Base-by-base conservation (phyloP, 2,113 vertebrate genomes). In the Amphilophus citrinellus region DNA sequence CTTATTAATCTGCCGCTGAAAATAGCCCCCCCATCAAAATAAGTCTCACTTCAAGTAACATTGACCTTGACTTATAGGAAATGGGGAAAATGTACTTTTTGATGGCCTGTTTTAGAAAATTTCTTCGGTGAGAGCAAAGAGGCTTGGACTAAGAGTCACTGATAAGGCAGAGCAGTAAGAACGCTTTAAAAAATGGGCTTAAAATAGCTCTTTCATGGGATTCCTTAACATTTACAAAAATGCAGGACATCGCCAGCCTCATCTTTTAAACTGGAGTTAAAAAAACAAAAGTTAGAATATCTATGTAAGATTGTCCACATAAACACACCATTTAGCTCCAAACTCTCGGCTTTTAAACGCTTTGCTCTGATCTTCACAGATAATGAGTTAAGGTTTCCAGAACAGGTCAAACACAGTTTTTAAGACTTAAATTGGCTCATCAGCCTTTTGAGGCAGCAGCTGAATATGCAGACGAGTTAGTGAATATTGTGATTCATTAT, bases 361-460 rank as follows among this genome's bases (percentile, higher is more conserved):
- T 50, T 50, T 50, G 10, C 3, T 50, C 44, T 20, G 47, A 44
- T 44, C 30, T 59, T 61, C 15, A 14, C 22, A 8, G 81, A 37
- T 58, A 65, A 13, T 37, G 35, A 76, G 50, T 80, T 44, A n/a
- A 79, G 39, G n/a, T 79, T 76, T 73, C 61, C 65, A 5, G 15
- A 80, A 59, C 53, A 66, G 79, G 76, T 61, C 71, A 61, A 85
- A 59, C 42, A 77, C n/a, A n/a, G 57, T 71, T 59, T 39, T 71
- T 71, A 50, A 20, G 66, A 18, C 66, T 4, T 30, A 58, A 71
- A 82, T 65, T 57, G 35, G 60, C 57, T 39, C 39, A 5, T 79
- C 57, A n/a, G 60, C 47, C 62, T 75, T 62, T 63, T 73, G 17
- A 79, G 8, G 37, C 68, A 60, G 58, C 20, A n/a, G 35, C 39